Conservation (phyloP, 2,797 vertebrate genomes). For the Poeciliopsis turneri region DNA sequence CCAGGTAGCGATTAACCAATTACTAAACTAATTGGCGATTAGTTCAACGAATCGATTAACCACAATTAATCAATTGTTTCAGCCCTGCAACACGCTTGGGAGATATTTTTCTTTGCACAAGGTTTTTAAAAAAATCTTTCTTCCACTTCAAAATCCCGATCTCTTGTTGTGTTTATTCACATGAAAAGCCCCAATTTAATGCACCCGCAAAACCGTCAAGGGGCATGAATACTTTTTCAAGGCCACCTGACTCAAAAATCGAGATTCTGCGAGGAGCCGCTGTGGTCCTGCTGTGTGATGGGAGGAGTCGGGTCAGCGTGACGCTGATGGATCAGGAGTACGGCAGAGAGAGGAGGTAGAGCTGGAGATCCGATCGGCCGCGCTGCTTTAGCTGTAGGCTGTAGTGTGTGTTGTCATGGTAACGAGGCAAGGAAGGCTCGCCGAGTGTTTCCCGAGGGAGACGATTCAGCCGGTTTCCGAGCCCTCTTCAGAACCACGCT, state of each 20-base stretch:
- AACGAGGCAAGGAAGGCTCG: conserved; percentile 66
- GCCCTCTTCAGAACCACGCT: conserved; percentile 57
- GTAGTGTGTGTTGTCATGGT: conserved; percentile 80
- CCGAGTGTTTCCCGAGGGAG: conserved; percentile 62
- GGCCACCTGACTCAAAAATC: not conserved
- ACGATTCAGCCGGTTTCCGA: conserved; percentile 56
- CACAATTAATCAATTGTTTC: too few species aligned
- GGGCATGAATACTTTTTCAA: not conserved
- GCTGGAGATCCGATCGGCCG: conserved; percentile 52
- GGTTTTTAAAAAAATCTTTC: not conserved
- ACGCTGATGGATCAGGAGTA: conserved; percentile 48
- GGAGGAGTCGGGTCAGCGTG: conserved; percentile 31
- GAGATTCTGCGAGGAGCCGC: not conserved
- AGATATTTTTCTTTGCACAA: too few species aligned
- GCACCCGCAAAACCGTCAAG: not conserved
- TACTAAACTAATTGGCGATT: too few species aligned
- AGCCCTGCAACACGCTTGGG: too few species aligned
- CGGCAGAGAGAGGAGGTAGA: conserved; percentile 33
- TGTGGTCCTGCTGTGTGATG: not conserved
- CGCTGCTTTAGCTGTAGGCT: conserved; percentile 72
- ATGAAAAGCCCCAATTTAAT: not conserved
- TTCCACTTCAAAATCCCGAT: not conserved
- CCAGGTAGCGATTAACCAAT: too few species aligned
- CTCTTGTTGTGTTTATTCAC: not conserved
- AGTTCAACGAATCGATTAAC: too few species aligned